These are phyloP conservation scores for Elymnias hypermnestra DNA, from an alignment of 1,140 invertebrate species.

Conservation along the genomic window DNA sequence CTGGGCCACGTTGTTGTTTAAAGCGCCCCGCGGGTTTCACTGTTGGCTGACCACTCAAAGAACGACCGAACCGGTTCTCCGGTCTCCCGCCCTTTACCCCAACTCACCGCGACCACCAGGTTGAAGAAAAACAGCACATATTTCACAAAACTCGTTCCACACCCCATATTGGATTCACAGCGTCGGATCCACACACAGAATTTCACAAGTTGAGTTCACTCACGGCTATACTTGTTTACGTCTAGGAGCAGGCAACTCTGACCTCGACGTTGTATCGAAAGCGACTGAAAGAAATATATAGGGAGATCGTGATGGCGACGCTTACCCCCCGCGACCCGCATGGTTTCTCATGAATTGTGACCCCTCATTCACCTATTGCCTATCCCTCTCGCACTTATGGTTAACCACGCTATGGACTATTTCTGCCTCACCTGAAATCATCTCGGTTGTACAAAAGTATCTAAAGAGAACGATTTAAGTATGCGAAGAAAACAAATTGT, in stretches of 20 bases:
- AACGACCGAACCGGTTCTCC: conserved; percentile 58
- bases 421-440: conserved; percentile 31
- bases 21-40: conserved; percentile 41
- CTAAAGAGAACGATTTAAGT: too few species aligned
- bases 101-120: conserved; percentile 88
- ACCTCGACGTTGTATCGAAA: conserved; percentile 32
- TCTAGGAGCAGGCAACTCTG: conserved; percentile 22
- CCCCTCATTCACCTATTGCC: conserved; percentile 57
- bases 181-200: conserved; percentile 46
- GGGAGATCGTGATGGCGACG: conserved; percentile 58
- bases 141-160: conserved; percentile 87
- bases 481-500: too few species aligned
- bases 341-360: conserved; percentile 49
- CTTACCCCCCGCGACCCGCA: conserved; percentile 32
- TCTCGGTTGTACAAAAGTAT: conserved; percentile 35
- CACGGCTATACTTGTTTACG: conserved; percentile 48
- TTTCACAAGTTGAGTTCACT: conserved; percentile 53
- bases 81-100: conserved; percentile 54
- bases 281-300: conserved; percentile 50
- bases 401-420: conserved; percentile 1
- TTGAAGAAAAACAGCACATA: conserved; percentile 91
- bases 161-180: conserved; percentile 76
- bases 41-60: conserved; percentile 47
- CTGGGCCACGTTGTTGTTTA: conserved; percentile 20
- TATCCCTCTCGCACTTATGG: conserved; percentile 35